Conservation (phyloP, 2,797 vertebrate genomes). For the Etheostoma nigrum region DNA sequence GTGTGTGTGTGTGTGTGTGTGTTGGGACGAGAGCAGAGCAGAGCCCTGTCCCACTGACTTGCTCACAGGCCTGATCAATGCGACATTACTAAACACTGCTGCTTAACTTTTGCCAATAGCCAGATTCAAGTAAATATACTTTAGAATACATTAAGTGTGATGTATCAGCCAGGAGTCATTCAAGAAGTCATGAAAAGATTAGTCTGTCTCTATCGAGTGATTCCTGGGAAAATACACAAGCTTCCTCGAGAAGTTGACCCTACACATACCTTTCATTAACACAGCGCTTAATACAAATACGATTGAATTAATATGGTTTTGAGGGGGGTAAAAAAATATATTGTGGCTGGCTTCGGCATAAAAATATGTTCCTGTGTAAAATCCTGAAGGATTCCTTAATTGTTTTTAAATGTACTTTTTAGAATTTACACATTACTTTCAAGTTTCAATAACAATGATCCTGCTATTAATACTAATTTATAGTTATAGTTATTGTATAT, state of each 20-base stretch:
- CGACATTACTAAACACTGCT: conserved; percentile 85
- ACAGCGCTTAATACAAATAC: neutral
- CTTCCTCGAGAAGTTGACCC: conserved; percentile 26
- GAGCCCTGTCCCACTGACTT: conserved; percentile 72
- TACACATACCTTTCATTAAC: conserved; percentile 16
- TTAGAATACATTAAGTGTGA: conserved; percentile 86
- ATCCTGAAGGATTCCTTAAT: neutral
- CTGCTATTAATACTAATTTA: neutral
- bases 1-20: conserved; percentile 45
- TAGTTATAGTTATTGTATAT: too few species aligned
- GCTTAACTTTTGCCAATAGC: conserved; percentile 88
- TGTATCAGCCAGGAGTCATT: conserved; percentile 83
- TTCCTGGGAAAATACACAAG: conserved; percentile 68
- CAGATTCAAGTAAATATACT: conserved; percentile 88
- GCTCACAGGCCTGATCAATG: conserved; percentile 84
- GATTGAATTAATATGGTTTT: neutral
- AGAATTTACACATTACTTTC: neutral
- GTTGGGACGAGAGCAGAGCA: conserved; percentile 49
- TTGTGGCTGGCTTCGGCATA: neutral
- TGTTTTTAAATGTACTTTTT: neutral
- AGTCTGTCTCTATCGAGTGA: conserved; percentile 79
- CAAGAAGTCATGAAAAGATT: conserved; percentile 83
- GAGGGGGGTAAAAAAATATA: too few species aligned
- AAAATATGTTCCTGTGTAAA: neutral
- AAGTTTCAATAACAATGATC: neutral